These are phyloP conservation scores for Anolis sagrei DNA, from an alignment of 2,113 vertebrate genomes.

Conservation along the genomic window DNA sequence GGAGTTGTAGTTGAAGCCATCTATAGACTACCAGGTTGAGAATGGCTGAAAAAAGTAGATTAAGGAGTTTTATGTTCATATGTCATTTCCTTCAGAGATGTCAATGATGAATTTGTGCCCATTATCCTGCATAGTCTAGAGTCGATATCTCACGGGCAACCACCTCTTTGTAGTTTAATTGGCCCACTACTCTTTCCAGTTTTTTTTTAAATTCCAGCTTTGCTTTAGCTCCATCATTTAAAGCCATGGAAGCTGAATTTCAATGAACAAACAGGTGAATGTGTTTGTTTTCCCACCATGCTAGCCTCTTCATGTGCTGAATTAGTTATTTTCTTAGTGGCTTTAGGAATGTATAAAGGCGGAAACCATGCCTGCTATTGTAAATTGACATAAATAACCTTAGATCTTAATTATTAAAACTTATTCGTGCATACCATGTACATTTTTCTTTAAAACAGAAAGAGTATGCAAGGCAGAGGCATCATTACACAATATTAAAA, in stretches of 20 bases:
- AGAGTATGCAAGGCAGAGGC: constrained; percentile 37
- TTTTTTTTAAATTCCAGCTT: background rate
- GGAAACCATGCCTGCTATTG: constrained; percentile 39
- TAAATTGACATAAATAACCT: constrained; percentile 44
- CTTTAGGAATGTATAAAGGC: background rate
- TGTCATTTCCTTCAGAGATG: background rate
- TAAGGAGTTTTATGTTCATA: background rate
- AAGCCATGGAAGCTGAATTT: background rate
- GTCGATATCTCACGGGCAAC: background rate
- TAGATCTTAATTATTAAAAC: constrained; percentile 69
- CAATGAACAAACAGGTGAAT: background rate
- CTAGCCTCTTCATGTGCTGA: background rate
- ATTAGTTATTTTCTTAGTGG: background rate
- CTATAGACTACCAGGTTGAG: too few species aligned
- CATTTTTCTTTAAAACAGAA: constrained; percentile 58
- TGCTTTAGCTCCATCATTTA: background rate
- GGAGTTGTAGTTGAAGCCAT: too few species aligned
- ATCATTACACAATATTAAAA: constrained; percentile 76
- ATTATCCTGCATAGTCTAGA: background rate
- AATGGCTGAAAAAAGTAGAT: background rate
- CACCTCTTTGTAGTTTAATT: background rate
- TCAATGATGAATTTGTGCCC: background rate
- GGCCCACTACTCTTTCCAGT: too few species aligned
- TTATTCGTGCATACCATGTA: constrained; percentile 53
- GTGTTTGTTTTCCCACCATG: background rate